phyloP scores from a whole-genome alignment of 2,797 vertebrate genomes.

The Austrolebias charrua region DNA sequence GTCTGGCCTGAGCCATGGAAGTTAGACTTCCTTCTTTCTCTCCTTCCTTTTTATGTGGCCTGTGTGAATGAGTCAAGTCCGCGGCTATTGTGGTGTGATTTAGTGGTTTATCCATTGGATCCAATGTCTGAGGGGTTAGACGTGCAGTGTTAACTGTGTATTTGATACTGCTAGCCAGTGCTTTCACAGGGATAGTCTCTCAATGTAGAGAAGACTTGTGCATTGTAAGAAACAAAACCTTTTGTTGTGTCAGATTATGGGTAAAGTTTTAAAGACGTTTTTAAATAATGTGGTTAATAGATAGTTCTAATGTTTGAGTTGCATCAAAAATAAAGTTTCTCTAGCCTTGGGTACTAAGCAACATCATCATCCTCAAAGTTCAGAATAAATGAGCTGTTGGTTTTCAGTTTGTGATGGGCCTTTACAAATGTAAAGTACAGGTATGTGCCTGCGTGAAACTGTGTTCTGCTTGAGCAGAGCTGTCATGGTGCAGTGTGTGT shows the following conservation, averaged over 20 bases:
- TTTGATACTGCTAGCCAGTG: constrained; percentile 71
- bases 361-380: constrained; percentile 7
- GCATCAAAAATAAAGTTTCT: constrained; percentile 30
- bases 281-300: constrained; percentile 52
- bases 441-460: constrained; percentile 12
- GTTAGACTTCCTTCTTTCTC: constrained; percentile 77
- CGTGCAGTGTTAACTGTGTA: constrained; percentile 74
- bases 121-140: constrained; percentile 75
- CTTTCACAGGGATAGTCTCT: constrained; percentile 72
- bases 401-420: not conserved
- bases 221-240: constrained; percentile 73
- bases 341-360: constrained; percentile 32
- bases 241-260: constrained; percentile 68
- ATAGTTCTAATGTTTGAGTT: constrained; percentile 56
- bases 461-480: constrained; percentile 19
- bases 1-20: constrained; percentile 66
- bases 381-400: constrained; percentile 15
- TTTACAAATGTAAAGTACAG: not conserved
- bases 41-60: constrained; percentile 74
- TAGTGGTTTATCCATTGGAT: constrained; percentile 80
- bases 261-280: constrained; percentile 57
- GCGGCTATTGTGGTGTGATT: constrained; percentile 71
- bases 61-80: constrained; percentile 66
- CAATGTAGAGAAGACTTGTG: constrained; percentile 53
- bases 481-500: constrained; percentile 24